A percentile compares a stretch with the other conserved stretches of the same genome.
These are phyloP conservation scores for Dryas iulia DNA, from an alignment of 1,140 invertebrate species.

Conservation along the genomic window DNA sequence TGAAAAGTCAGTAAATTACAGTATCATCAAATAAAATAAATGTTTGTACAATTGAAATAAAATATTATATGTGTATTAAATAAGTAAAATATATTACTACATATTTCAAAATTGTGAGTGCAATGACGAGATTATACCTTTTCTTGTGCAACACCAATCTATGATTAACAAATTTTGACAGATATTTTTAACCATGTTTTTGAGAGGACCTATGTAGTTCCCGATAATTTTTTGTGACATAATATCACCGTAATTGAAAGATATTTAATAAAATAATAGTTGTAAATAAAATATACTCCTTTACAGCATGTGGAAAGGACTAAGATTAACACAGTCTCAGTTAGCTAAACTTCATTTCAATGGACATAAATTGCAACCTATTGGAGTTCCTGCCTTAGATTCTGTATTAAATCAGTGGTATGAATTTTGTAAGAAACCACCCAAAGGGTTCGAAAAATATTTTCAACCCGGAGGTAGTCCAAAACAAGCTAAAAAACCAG, in stretches of 20 bases:
- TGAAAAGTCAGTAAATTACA: no score
- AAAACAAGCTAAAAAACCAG: constrained; percentile 77
- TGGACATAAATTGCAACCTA: constrained; percentile 61
- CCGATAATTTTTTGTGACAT: constrained; percentile 54
- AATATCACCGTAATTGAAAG: constrained; percentile 62
- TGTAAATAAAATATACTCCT: constrained; percentile 49
- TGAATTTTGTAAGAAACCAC: constrained; percentile 86
- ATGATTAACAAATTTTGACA: constrained; percentile 46
- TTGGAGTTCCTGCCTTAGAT: constrained; percentile 70
- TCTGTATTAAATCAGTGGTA: constrained; percentile 73
- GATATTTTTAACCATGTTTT: constrained; percentile 75
- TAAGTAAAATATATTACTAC: neutral
- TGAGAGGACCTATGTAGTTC: constrained; percentile 49
- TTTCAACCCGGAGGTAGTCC: constrained; percentile 84
- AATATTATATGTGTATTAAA: neutral
- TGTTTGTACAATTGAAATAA: no score
- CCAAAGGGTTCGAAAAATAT: constrained; percentile 96
- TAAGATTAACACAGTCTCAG: constrained; percentile 71
- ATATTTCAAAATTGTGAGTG: neutral
- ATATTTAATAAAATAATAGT: constrained; percentile 43
- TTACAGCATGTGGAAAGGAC: constrained; percentile 72
- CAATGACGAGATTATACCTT: constrained; percentile 7
- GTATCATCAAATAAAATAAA: no score
- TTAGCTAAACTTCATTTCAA: constrained; percentile 70
- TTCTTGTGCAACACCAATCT: constrained; percentile 27